Percentiles rank a stretch among this genome's conserved stretches.
Conservation (phyloP, 2,113 vertebrate genomes). For the Epinephelus lanceolatus region DNA sequence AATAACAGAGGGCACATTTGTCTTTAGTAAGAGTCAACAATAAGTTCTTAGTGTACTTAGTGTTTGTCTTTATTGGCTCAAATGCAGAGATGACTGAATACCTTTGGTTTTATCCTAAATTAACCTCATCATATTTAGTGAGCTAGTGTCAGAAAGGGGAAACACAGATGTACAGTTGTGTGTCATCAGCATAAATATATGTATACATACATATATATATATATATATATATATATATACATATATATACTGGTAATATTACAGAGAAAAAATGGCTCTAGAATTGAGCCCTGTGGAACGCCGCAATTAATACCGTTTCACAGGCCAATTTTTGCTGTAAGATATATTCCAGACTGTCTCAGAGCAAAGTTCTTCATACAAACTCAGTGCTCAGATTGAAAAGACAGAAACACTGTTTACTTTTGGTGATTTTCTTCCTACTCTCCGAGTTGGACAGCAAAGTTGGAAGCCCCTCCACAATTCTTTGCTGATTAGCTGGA, state of each 20-base stretch:
- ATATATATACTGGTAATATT: not conserved
- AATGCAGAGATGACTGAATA: not conserved
- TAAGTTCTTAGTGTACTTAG: not conserved
- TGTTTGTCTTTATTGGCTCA: not conserved
- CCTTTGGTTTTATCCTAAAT: not conserved
- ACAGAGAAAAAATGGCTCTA: not conserved
- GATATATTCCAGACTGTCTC: not conserved
- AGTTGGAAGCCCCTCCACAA: no score
- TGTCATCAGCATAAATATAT: not conserved
- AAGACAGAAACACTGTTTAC: not conserved
- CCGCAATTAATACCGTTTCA: not conserved
- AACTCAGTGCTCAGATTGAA: not conserved
- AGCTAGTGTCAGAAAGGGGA: not conserved
- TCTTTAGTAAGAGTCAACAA: not conserved
- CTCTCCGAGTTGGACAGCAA: no score
- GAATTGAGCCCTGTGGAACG: slow-evolving; percentile 2
- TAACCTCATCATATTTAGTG: not conserved
- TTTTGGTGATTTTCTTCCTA: no score
- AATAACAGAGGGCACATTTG: not conserved
- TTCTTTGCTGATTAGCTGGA: no score
- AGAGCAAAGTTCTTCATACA: not conserved
- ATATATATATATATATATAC: not conserved
- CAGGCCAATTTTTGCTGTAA: no score
- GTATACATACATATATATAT: no score
- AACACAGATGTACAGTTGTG: not conserved